These are phyloP conservation scores for Rhinoptilus africanus DNA, from an alignment of 2,113 vertebrate genomes.

Conservation along the genomic window DNA sequence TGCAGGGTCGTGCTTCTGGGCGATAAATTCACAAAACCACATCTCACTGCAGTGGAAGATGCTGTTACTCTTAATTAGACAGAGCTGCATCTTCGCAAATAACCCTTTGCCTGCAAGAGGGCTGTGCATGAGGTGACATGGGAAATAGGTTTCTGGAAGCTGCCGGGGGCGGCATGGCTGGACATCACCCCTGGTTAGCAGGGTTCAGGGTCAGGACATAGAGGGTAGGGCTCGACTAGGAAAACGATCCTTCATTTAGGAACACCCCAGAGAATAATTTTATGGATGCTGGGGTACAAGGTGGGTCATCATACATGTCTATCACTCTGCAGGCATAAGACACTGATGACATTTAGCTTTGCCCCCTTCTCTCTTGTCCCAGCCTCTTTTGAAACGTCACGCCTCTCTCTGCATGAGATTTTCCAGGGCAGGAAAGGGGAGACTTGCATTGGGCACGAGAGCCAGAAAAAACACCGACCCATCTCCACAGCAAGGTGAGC, in stretches of 20 bases:
- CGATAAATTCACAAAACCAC: background rate
- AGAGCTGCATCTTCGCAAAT: background rate
- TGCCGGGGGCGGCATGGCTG: background rate
- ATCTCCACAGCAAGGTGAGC: background rate
- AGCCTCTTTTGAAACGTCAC: background rate
- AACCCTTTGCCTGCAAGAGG: background rate
- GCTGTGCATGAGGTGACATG: accelerated
- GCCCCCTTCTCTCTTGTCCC: background rate
- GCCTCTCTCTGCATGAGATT: background rate
- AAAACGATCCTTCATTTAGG: background rate
- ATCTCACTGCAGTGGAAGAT: background rate
- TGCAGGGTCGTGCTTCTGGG: background rate
- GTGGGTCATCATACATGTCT: accelerated
- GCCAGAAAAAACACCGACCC: background rate
- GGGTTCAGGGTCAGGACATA: background rate
- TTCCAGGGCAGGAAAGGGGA: background rate
- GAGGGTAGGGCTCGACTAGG: background rate
- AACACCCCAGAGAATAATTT: background rate
- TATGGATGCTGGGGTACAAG: background rate
- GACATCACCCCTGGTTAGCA: background rate
- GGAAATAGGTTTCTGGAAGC: background rate
- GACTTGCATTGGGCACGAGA: background rate
- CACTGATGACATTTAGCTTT: background rate
- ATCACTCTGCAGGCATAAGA: background rate
- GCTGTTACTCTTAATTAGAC: background rate